Conservation (phyloP, 1,140 invertebrate genomes). For the Orius insidiosus region DNA sequence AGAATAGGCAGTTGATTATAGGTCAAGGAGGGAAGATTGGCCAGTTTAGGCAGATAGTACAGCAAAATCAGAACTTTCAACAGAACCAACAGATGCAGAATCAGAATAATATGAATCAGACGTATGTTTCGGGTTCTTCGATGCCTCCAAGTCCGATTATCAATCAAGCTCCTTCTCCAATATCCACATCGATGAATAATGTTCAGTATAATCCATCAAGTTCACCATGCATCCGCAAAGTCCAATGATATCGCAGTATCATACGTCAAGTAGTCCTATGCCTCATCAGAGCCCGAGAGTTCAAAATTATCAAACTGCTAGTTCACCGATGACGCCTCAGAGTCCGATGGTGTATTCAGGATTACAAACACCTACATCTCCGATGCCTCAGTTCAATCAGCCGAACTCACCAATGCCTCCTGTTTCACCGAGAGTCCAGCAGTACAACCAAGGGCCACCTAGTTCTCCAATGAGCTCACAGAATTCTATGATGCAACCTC, state of each 20-base stretch:
- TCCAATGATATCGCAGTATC: conserved; percentile 27
- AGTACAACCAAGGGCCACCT: conserved; percentile 25
- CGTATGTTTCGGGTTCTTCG: conserved; percentile 25
- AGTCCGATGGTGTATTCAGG: conserved; percentile 19
- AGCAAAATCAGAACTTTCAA: not conserved
- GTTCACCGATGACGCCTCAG: conserved; percentile 16
- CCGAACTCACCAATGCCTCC: conserved; percentile 30
- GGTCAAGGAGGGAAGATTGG: conserved; percentile 10
- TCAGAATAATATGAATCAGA: conserved; percentile 18
- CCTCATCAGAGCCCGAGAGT: conserved; percentile 26
- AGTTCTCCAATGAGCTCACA: conserved; percentile 27
- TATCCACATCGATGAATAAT: conserved; percentile 1
- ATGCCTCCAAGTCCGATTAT: conserved; percentile 29
- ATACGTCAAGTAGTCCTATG: conserved; percentile 35
- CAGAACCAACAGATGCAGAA: conserved; percentile 20
- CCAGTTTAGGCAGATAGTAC: conserved; percentile 13
- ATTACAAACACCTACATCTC: conserved; percentile 27
- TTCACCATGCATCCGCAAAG: conserved; percentile 34
- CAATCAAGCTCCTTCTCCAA: conserved; percentile 19
- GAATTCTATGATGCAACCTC: conserved; percentile 15
- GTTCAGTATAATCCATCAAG: conserved; percentile 23
- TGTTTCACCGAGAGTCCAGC: conserved; percentile 22
- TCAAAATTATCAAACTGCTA: conserved; percentile 12
- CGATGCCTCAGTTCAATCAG: conserved; percentile 24
- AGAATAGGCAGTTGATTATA: conserved; percentile 5